phyloP scores from a whole-genome alignment of 1,140 invertebrate genomes.

The Neodiprion lecontei region DNA sequence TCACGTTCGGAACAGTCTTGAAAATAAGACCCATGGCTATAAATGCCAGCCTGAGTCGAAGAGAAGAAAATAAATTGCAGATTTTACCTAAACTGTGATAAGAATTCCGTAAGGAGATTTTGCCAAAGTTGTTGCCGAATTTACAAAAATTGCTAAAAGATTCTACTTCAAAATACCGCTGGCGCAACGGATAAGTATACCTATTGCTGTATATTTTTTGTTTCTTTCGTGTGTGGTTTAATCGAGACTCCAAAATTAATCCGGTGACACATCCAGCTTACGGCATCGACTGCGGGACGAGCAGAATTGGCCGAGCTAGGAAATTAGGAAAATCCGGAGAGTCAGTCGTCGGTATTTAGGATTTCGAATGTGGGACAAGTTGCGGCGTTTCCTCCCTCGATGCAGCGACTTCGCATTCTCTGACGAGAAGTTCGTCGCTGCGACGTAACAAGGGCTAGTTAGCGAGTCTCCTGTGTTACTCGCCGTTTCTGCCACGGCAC shows the following conservation, averaged over 20 bases:
- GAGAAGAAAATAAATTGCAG: too few species aligned
- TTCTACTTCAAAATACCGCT: too few species aligned
- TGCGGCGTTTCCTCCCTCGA: constrained; percentile 18
- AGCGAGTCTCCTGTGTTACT: constrained; percentile 51
- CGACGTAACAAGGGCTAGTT: constrained; percentile 60
- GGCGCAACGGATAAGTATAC: too few species aligned
- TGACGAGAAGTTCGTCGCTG: constrained; percentile 21
- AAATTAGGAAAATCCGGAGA: constrained; percentile 41
- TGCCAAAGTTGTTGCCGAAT: too few species aligned
- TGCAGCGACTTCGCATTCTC: background rate
- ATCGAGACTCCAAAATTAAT: too few species aligned
- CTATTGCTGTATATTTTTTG: too few species aligned
- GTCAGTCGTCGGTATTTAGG: constrained; percentile 35
- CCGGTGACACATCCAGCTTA: background rate
- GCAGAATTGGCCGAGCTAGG: constrained; percentile 43
- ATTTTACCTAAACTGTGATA: too few species aligned
- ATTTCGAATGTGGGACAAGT: constrained; percentile 41
- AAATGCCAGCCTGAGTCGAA: too few species aligned
- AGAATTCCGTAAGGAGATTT: too few species aligned
- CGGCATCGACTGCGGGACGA: background rate
- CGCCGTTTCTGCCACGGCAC: constrained; percentile 51
- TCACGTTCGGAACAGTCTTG: too few species aligned
- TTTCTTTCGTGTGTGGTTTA: background rate
- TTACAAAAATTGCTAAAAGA: too few species aligned
- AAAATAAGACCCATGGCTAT: too few species aligned